Evolutionary conservation across 2,113 vertebrate genomes (phyloP).

Genomic region (Buteo buteo): DNA sequence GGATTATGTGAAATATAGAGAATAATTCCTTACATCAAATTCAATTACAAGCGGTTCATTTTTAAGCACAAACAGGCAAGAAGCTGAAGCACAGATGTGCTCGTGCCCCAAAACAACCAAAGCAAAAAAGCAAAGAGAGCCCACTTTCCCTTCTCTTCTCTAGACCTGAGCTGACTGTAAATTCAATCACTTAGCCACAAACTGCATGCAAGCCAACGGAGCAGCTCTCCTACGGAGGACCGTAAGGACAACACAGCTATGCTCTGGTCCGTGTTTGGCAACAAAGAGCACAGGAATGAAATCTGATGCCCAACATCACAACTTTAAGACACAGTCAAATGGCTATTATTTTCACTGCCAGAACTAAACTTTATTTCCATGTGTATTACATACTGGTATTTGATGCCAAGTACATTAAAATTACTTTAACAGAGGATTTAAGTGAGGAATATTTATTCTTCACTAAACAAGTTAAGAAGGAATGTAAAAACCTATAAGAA

Average conservation of each 20-base stretch:
- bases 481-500: slow-evolving; percentile 76
- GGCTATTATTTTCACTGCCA: slow-evolving; percentile 69
- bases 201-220: background rate
- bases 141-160: background rate
- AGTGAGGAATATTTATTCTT: slow-evolving; percentile 70
- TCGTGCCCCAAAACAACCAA: background rate
- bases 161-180: background rate
- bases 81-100: background rate
- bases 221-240: background rate
- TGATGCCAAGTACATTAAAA: slow-evolving; percentile 73
- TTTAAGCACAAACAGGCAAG: background rate
- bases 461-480: slow-evolving; percentile 67
- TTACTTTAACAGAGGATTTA: slow-evolving; percentile 71
- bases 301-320: background rate
- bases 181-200: background rate
- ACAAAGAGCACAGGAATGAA: background rate
- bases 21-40: background rate
- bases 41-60: background rate
- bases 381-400: slow-evolving; percentile 75
- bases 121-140: too few species aligned
- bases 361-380: slow-evolving; percentile 81
- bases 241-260: background rate
- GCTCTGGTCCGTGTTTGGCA: background rate
- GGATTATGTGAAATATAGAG: background rate
- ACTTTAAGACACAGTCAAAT: slow-evolving; percentile 69